phyloP scores from a whole-genome alignment of 2,113 vertebrate species.

The Thymallus thymallus region DNA sequence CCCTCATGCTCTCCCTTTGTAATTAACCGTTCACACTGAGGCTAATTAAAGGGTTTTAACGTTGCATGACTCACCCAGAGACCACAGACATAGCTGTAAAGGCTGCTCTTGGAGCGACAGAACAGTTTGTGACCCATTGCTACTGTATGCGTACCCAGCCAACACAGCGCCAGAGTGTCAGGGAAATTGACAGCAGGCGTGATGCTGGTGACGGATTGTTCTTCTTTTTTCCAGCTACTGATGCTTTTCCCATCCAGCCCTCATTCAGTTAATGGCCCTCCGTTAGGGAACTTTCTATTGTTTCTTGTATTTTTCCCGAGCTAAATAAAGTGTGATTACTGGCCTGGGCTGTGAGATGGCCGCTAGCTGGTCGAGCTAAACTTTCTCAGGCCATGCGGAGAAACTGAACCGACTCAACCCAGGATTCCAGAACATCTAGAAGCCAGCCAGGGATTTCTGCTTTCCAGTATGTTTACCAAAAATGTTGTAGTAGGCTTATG shows the following conservation, averaged over 20 bases:
- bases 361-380: neutral
- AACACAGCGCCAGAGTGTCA: neutral
- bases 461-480: neutral
- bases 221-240: too few species aligned
- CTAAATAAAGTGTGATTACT: neutral
- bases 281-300: neutral
- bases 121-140: neutral
- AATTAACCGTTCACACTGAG: neutral
- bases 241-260: too few species aligned
- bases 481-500: neutral
- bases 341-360: neutral
- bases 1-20: neutral
- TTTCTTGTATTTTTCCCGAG: too few species aligned
- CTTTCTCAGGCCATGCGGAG: neutral
- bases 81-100: neutral
- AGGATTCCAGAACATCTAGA: too few species aligned
- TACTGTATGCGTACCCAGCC: neutral
- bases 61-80: neutral
- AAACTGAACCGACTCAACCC: too few species aligned
- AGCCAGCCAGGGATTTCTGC: too few species aligned
- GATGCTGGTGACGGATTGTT: neutral
- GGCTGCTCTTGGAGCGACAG: neutral
- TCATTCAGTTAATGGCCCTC: neutral
- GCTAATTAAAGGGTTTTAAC: neutral
- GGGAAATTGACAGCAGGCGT: neutral